phyloP scores from a whole-genome alignment of 2,888 invertebrate genomes.

The Synergus gifuensis region DNA sequence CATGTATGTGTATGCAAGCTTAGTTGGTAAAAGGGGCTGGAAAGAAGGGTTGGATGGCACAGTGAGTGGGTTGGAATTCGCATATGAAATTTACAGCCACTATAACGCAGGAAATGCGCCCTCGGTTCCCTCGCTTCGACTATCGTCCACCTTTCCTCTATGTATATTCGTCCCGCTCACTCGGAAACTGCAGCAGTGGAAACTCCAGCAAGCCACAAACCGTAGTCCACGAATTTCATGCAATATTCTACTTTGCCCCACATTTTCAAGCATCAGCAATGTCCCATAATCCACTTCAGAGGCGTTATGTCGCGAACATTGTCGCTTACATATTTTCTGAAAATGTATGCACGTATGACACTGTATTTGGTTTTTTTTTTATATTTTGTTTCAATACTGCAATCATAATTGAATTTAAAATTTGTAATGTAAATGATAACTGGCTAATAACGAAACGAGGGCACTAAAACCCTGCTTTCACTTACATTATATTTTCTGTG shows the following conservation, averaged over 20 bases:
- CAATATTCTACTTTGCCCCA: neutral
- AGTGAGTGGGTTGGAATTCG: slow-evolving; percentile 59
- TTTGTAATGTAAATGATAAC: too few relatives aligned
- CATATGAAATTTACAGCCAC: slow-evolving; percentile 71
- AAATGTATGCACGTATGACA: neutral
- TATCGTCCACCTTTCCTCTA: slow-evolving; percentile 47
- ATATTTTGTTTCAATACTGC: too few relatives aligned
- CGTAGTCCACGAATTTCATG: slow-evolving; percentile 19
- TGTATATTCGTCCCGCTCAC: slow-evolving; percentile 40
- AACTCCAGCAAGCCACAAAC: slow-evolving; percentile 31
- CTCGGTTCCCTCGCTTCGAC: slow-evolving; percentile 50
- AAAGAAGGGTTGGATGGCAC: neutral
- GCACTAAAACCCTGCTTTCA: too few relatives aligned
- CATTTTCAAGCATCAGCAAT: slow-evolving; percentile 21
- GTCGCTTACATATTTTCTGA: slow-evolving; percentile 3
- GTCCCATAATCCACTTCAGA: slow-evolving; percentile 19
- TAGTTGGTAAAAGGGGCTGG: slow-evolving; percentile 1
- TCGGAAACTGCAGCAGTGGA: slow-evolving; percentile 19
- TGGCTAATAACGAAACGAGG: too few relatives aligned
- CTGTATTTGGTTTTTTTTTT: too few relatives aligned
- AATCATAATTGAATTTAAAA: too few relatives aligned
- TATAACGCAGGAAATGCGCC: slow-evolving; percentile 65
- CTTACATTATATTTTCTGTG: too few relatives aligned
- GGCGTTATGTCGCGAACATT: slow-evolving; percentile 16
- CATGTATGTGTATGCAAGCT: slow-evolving; percentile 54